Evolutionary conservation across 2,113 vertebrate species (phyloP).

Genomic region (Tetrax tetrax): DNA sequence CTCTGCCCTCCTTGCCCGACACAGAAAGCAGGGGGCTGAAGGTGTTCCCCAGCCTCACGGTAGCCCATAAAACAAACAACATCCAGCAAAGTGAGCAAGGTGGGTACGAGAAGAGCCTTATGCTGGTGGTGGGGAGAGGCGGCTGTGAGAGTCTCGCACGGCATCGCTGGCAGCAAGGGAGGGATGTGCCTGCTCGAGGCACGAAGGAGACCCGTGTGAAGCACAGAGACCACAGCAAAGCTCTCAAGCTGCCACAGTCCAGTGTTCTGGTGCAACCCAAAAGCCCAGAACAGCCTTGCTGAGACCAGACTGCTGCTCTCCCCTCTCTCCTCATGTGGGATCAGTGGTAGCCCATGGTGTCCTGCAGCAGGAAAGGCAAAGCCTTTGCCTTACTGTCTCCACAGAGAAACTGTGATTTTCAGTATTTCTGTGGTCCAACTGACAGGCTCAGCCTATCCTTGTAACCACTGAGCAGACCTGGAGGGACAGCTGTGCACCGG

Average conservation of each 20-base stretch:
- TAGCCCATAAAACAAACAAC: neutral
- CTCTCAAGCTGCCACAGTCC: neutral
- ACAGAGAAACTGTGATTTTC: neutral
- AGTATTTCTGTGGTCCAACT: neutral
- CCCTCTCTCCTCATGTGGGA: fast-evolving
- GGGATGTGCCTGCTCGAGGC: neutral
- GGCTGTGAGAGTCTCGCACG: neutral
- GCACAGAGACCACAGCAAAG: neutral
- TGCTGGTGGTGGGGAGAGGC: neutral
- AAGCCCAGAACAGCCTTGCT: neutral
- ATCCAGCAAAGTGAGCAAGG: neutral
- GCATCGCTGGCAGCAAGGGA: neutral
- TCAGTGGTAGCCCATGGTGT: neutral
- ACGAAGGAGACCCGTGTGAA: neutral
- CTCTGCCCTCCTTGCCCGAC: fast-evolving
- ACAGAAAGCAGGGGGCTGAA: neutral
- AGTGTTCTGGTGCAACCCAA: neutral
- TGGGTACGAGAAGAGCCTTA: fast-evolving
- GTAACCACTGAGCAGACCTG: neutral
- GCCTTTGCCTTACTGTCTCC: neutral
- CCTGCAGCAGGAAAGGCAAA: neutral
- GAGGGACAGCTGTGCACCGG: neutral
- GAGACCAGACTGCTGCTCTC: neutral
- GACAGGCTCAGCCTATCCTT: neutral
- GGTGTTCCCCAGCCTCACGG: neutral